Conservation (phyloP, 1,140 invertebrate genomes). For the Rhizoglyphus robini region DNA sequence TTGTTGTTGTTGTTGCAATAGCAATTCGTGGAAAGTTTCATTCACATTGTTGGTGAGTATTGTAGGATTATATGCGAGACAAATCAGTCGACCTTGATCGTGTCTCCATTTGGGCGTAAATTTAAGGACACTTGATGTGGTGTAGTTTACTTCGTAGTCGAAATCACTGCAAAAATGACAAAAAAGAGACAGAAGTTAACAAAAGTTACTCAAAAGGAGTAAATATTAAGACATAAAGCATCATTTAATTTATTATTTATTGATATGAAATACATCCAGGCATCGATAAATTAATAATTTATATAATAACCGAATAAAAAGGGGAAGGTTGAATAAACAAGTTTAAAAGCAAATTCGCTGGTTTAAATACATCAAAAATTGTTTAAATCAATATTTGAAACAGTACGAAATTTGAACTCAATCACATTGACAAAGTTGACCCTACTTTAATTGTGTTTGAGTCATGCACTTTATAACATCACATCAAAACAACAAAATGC, state of each 20-base stretch:
- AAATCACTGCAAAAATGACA: conserved; percentile 4
- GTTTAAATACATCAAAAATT: too few relatives aligned
- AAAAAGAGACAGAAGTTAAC: not conserved
- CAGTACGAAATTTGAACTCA: too few relatives aligned
- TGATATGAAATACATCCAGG: not conserved
- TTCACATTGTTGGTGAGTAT: too few relatives aligned
- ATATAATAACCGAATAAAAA: not conserved
- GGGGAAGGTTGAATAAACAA: too few relatives aligned
- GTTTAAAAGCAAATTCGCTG: too few relatives aligned
- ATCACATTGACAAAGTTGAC: too few relatives aligned
- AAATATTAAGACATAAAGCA: not conserved
- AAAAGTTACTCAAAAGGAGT: not conserved
- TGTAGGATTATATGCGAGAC: conserved; percentile 7
- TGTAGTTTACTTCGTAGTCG: conserved; percentile 9
- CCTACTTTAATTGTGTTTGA: too few relatives aligned
- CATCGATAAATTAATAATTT: not conserved
- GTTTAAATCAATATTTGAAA: too few relatives aligned
- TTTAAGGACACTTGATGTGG: conserved; percentile 12
- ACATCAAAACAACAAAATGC: too few relatives aligned
- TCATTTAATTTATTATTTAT: not conserved
- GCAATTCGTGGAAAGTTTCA: too few relatives aligned
- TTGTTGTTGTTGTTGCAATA: too few relatives aligned
- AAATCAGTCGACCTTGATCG: not conserved
- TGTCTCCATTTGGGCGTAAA: conserved; percentile 11
- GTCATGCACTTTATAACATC: too few relatives aligned